Percentiles rank a stretch among this genome's conserved stretches.
phyloP scores from a whole-genome alignment of 2,888 invertebrate species.

The Drosophila peninsularis region DNA sequence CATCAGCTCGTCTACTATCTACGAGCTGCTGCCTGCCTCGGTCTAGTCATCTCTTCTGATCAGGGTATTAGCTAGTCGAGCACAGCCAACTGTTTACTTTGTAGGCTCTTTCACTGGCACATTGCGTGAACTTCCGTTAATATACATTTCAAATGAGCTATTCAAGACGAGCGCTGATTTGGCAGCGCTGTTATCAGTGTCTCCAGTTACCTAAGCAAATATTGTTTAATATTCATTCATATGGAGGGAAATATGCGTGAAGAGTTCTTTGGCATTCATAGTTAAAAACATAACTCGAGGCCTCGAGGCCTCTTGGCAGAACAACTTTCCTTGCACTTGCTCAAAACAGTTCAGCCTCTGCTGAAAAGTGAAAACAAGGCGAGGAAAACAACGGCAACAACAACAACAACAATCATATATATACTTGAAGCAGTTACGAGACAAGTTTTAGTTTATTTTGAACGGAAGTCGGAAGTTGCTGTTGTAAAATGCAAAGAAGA shows the following conservation, averaged over 20 bases:
- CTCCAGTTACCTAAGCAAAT: neutral
- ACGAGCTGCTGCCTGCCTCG: no score
- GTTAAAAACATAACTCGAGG: slow-evolving; percentile 2
- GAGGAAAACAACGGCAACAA: slow-evolving; percentile 24
- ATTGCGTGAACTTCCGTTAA: neutral
- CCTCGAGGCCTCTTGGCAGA: slow-evolving; percentile 8
- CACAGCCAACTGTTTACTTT: neutral
- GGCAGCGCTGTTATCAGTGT: neutral
- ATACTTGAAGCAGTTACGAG: slow-evolving; percentile 28
- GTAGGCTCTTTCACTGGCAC: neutral
- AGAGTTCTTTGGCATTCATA: neutral
- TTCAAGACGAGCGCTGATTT: neutral
- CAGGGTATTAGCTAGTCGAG: neutral
- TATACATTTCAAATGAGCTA: neutral
- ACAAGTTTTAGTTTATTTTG: slow-evolving; percentile 61
- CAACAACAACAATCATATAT: slow-evolving; percentile 22
- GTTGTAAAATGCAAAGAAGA: slow-evolving; percentile 67
- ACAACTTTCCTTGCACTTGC: slow-evolving; percentile 56
- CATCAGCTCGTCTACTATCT: neutral
- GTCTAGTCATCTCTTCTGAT: no score
- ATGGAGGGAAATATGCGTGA: neutral
- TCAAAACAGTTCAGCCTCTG: slow-evolving; percentile 48
- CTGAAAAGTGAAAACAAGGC: slow-evolving; percentile 56
- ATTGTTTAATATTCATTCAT: slow-evolving; percentile 1
- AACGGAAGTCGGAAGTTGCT: slow-evolving; percentile 77